These are phyloP conservation scores for Cheumatopsyche charites DNA, from an alignment of 1,140 invertebrate genomes.

Conservation along the genomic window DNA sequence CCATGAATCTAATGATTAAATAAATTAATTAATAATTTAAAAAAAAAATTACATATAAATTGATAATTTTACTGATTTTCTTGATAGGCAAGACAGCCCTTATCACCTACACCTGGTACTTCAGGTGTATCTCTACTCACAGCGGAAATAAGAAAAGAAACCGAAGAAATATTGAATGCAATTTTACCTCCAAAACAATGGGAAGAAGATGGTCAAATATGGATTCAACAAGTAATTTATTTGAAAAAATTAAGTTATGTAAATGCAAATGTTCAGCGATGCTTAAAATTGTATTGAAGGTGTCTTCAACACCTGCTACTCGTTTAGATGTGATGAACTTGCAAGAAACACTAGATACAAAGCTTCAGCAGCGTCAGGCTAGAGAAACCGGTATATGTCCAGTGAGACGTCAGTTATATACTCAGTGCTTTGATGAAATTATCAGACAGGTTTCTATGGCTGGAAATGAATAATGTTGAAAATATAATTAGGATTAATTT, in stretches of 20 bases:
- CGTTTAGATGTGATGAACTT: constrained; percentile 93
- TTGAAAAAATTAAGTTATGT: neutral
- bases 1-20: too few relatives aligned
- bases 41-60: too few relatives aligned
- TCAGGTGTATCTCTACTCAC: constrained; percentile 51
- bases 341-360: constrained; percentile 92
- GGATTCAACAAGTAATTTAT: constrained; percentile 79
- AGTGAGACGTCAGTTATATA: constrained; percentile 90
- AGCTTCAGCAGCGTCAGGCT: constrained; percentile 89
- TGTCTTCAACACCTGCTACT: constrained; percentile 94
- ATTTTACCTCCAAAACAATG: constrained; percentile 95
- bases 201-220: constrained; percentile 87
- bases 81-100: constrained; percentile 8
- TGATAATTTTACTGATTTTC: neutral
- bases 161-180: constrained; percentile 94
- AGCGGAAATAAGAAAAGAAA: constrained; percentile 72
- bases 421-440: constrained; percentile 91
- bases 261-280: neutral
- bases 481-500: too few relatives aligned
- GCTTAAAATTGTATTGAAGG: constrained; percentile 56
- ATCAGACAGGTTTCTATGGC: constrained; percentile 54
- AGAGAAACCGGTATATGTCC: constrained; percentile 97
- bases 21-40: too few relatives aligned
- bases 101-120: constrained; percentile 51
- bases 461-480: neutral